phyloP scores from a whole-genome alignment of 2,888 invertebrate species.

The Stratiomys singularior region DNA sequence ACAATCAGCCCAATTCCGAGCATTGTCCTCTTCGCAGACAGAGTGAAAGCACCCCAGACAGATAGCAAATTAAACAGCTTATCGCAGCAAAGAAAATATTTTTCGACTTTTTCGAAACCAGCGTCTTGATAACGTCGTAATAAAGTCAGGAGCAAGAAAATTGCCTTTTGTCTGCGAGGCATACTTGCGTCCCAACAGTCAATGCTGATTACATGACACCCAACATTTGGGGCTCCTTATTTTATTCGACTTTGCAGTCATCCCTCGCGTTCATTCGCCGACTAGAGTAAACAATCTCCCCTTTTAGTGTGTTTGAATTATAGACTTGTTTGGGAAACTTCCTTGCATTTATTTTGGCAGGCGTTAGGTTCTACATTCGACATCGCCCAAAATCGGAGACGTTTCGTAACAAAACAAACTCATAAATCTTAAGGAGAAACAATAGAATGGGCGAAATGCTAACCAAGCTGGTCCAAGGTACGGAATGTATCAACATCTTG shows the following conservation, averaged over 20 bases:
- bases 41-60: not conserved
- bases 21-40: not conserved
- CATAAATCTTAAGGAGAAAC: constrained; percentile 7
- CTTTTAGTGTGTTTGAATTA: constrained; percentile 3
- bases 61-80: constrained; percentile 2
- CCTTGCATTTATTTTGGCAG: not conserved
- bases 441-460: constrained; percentile 20
- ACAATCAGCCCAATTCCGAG: not conserved
- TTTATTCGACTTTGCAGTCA: not conserved
- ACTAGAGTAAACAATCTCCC: not conserved
- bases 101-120: not conserved
- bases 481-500: constrained; percentile 27
- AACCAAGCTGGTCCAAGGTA: constrained; percentile 8
- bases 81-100: not conserved
- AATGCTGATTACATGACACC: too few relatives aligned
- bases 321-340: not conserved
- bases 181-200: not conserved
- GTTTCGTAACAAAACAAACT: constrained; percentile 20
- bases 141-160: not conserved
- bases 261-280: not conserved
- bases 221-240: not conserved
- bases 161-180: not conserved
- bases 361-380: not conserved
- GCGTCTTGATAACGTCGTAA: constrained; percentile 15
- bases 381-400: not conserved